Conservation (phyloP, 2,113 vertebrate species). For the Chaenocephalus aceratus region DNA sequence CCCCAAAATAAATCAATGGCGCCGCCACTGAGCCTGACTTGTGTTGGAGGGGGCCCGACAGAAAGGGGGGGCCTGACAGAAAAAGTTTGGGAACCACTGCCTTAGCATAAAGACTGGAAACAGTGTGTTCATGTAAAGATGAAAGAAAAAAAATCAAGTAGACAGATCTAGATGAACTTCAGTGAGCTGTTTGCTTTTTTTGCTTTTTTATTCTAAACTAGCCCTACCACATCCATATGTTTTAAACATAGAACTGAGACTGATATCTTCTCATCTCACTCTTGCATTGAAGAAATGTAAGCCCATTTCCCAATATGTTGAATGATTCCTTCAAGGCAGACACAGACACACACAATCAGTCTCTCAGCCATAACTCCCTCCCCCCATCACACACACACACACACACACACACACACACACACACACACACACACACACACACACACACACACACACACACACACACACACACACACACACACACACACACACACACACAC, state of each 20-base stretch:
- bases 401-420: conserved; percentile 32
- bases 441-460: conserved; percentile 34
- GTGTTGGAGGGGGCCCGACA: too few relatives aligned
- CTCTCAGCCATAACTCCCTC: too few relatives aligned
- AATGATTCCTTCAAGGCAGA: conserved; percentile 18
- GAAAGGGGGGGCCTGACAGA: too few relatives aligned
- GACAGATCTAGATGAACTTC: background rate
- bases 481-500: background rate
- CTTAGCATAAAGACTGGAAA: background rate
- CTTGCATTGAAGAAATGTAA: conserved; percentile 8
- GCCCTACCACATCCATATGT: background rate
- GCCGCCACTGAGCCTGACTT: too few relatives aligned
- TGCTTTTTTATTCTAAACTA: background rate
- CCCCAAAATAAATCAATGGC: too few relatives aligned
- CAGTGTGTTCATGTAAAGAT: background rate
- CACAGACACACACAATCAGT: background rate
- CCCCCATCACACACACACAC: conserved; percentile 21
- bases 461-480: background rate
- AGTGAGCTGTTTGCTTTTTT: background rate
- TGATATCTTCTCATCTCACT: background rate
- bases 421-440: conserved; percentile 9
- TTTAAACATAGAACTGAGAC: background rate
- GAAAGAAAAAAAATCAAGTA: background rate
- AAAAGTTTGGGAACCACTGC: too few relatives aligned
- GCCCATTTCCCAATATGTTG: background rate